Base-by-base conservation (phyloP, 2,113 vertebrate genomes). In the Xiphorhynchus elegans region DNA sequence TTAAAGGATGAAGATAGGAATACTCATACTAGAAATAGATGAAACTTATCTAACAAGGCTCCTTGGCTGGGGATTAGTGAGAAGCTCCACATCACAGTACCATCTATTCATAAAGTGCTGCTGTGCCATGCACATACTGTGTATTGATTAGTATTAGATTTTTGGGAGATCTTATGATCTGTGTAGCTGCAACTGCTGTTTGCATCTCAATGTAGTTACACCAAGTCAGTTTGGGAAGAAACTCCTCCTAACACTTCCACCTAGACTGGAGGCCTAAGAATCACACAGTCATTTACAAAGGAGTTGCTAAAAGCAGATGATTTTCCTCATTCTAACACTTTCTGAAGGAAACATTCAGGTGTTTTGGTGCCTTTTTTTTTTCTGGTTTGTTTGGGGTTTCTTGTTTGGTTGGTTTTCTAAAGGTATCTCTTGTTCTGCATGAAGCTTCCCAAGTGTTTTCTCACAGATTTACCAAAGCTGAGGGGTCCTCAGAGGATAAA, bases 1-100 rank as follows among this genome's bases (percentile, higher is more conserved):
- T 13, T 80, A 60, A 83, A 93, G 47, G 89, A 74, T 93, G 64
- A 80, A 93, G 84, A 78, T 5, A 87, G 52, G 49, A 96, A 72
- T 28, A 93, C 12, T 93, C 35, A 35, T 5, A 62, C 74, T 87
- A 70, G 69, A 93, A 92, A 93, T 1, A 95, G 83, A 95, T 77
- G 35, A 66, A 86, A 95, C 80, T 63, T 87, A 81, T 7, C 89
- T 81, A 92, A 69, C 39, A 39, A 92, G 52, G 58, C 50, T 87
- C 60, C 86, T 79, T 63, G 72, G 68, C 75, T 70, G 40, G 74
- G 13, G 33, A 73, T 59, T 84, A 77, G 25, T 14, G 44, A 81
- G 72, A 90, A 53, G 40, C 40, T 85, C 55, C 8, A 10, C 29
- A 82, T 44, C 70, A n/a, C 50, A 79, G 13, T 42, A 80, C 53